These are phyloP conservation scores for Orycteropus afer DNA, from an alignment of 2,113 vertebrate genomes.

Conservation along the genomic window DNA sequence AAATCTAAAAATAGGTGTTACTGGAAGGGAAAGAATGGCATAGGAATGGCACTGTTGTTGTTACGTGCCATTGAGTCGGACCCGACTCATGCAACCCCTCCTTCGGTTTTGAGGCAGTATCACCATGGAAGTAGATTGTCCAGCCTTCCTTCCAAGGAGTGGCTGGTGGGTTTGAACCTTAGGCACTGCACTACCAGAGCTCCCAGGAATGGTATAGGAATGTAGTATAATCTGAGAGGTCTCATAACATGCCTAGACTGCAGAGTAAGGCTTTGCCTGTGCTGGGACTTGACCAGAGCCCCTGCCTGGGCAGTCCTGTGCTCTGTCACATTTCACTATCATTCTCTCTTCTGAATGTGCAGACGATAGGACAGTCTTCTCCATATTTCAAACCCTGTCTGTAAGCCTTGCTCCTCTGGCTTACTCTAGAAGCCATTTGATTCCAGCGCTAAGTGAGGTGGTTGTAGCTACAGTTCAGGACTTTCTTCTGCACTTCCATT, in stretches of 20 bases:
- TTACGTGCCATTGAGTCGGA: too few species aligned
- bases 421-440: neutral
- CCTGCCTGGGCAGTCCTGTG: too few species aligned
- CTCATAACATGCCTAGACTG: rapidly evolving
- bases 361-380: neutral
- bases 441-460: neutral
- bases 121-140: too few species aligned
- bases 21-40: neutral
- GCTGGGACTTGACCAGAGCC: neutral
- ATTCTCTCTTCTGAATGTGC: neutral
- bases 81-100: too few species aligned
- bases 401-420: neutral
- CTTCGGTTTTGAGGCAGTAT: too few species aligned
- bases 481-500: neutral
- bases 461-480: neutral
- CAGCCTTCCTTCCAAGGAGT: too few species aligned
- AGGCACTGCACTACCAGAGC: too few species aligned
- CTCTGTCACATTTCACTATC: neutral
- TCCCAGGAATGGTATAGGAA: neutral
- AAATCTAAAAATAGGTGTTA: neutral
- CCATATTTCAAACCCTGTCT: neutral
- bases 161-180: too few species aligned
- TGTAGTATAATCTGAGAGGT: neutral
- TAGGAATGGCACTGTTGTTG: neutral
- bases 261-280: neutral